Evolutionary conservation across 2,113 vertebrate genomes (phyloP), one percentile per base, ranked within the genome.

Genomic region (Dromaius novaehollandiae): DNA sequence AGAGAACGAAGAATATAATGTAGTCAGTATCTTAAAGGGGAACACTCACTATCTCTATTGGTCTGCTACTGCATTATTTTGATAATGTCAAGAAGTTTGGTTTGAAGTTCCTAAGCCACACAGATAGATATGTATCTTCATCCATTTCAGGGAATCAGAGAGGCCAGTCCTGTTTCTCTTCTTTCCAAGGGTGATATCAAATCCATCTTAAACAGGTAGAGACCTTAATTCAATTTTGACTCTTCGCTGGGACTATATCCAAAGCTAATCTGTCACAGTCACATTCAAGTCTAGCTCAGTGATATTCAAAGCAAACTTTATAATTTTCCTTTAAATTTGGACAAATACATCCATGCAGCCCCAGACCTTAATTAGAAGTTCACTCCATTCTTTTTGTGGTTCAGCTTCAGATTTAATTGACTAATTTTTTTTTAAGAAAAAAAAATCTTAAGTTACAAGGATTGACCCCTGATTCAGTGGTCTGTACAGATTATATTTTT

Each of bases 191-290:
- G 50, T 89, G 82, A 88, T 78, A 92, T 74, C 77, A 92, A 94
- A 95, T 97, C 84, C 51, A 91, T 95, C 94, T 95, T 83, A 93
- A 96, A 91, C 89, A 88, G 44, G 56, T 93, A 94, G 78, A 91
- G 46, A 90, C 38, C 30, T 46, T 88, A 90, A 97, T 88, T 96
- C 60, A 95, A 51, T 91, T 97, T 89, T 89, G 7, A 74, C 44
- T 92, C 44, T 89, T 96, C 93, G 69, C 89, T 89, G 68, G 84
- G 86, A 82, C 78, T 88, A 38, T 83, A 56, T 94, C 95, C 89
- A 94, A 91, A 95, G 71, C 50, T 91, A 74, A 93, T 91, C 93
- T 78, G n/a, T 94, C 89, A 91, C 87, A 86, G 71, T 70, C 82
- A 86, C 50, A 78, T 88, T 91, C 71, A 81, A 77, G 87, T 74